Conservation (phyloP, 2,797 vertebrate species). For the Cryptoprocta ferox region DNA sequence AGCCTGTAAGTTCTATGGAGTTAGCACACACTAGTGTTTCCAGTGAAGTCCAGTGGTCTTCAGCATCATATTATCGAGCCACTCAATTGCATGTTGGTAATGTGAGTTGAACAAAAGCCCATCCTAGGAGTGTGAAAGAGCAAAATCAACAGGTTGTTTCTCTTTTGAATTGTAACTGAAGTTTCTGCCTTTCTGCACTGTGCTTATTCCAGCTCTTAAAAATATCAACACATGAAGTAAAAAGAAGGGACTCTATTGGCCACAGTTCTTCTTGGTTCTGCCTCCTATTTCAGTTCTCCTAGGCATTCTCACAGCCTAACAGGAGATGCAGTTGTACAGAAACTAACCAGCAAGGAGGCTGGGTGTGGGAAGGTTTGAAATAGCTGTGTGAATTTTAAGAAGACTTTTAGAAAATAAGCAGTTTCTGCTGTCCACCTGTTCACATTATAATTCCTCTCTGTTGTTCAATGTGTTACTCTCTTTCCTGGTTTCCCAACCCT, state of each 20-base stretch:
- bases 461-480: neutral
- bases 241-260: neutral
- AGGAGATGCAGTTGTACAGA: neutral
- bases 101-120: neutral
- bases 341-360: neutral
- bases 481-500: neutral
- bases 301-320: neutral
- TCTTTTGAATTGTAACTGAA: neutral
- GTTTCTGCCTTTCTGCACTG: conserved; percentile 26
- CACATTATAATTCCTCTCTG: neutral
- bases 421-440: neutral
- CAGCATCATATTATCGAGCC: neutral
- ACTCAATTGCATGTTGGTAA: neutral
- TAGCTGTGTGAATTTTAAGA: neutral
- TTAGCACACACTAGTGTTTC: neutral
- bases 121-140: neutral
- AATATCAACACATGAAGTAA: neutral
- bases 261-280: neutral
- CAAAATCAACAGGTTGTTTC: neutral
- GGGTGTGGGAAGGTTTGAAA: neutral
- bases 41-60: neutral
- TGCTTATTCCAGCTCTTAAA: neutral
- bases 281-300: neutral
- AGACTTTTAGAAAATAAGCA: neutral
- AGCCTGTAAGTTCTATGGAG: neutral